Conservation (phyloP, 37 sponge, comb jelly and placozoan species). For the Halichondria panicea region DNA sequence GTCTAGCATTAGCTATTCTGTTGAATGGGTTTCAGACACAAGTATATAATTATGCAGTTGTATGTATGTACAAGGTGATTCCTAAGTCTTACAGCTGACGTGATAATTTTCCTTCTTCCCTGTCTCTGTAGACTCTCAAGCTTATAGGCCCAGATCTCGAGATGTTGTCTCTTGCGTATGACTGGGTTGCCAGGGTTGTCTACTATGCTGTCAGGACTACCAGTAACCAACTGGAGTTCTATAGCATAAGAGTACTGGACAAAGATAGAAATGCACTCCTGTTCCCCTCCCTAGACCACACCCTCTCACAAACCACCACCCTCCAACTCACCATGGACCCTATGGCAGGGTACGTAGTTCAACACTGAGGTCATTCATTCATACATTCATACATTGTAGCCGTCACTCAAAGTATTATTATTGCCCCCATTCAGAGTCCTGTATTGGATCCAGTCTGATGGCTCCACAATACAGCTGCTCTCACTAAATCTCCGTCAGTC, state of each 20-base stretch:
- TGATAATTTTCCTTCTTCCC: neutral
- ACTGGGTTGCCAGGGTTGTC: slow-evolving; percentile 31
- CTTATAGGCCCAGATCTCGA: neutral
- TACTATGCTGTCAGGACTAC: neutral
- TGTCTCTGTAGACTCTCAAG: neutral
- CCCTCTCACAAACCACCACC: neutral
- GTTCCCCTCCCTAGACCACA: slow-evolving; percentile 1
- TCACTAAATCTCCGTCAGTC: slow-evolving; percentile 5
- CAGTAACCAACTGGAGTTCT: neutral
- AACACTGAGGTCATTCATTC: too few species aligned
- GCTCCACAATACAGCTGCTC: neutral
- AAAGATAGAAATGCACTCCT: neutral
- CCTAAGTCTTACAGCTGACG: neutral
- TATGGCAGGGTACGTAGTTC: slow-evolving; percentile 28
- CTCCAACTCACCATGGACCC: slow-evolving; percentile 28
- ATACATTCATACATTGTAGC: too few species aligned
- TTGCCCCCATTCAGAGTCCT: neutral
- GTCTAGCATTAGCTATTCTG: neutral
- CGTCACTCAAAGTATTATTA: neutral
- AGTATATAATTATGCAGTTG: neutral
- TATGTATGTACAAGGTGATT: neutral
- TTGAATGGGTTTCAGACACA: neutral
- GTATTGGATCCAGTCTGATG: slow-evolving; percentile 20
- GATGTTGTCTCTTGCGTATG: slow-evolving; percentile 27
- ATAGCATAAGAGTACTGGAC: neutral